These are phyloP conservation scores for Onychorhynchus coronatus DNA, from an alignment of 2,113 vertebrate species.

Conservation along the genomic window DNA sequence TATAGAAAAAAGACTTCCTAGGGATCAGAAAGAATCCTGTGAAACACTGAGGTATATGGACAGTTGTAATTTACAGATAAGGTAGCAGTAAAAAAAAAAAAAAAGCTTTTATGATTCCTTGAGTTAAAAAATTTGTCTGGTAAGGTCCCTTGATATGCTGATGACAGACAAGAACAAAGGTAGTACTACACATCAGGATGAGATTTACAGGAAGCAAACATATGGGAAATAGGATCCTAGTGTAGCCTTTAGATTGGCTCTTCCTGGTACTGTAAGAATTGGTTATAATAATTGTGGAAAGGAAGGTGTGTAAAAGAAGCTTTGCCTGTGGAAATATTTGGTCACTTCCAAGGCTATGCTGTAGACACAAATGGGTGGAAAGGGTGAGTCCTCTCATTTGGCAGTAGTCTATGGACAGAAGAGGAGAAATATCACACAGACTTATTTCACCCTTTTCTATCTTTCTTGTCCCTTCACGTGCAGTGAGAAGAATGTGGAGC, in stretches of 20 bases:
- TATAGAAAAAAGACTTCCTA: neutral
- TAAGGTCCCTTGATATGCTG: neutral
- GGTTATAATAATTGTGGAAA: neutral
- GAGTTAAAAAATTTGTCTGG: neutral
- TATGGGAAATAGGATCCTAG: neutral
- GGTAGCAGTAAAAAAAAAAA: neutral
- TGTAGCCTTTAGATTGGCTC: neutral
- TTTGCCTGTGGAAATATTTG: neutral
- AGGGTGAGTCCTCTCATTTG: neutral
- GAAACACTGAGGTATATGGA: neutral
- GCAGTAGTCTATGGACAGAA: neutral
- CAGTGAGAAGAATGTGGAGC: neutral
- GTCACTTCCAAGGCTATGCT: neutral
- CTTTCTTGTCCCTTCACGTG: neutral
- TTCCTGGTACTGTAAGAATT: neutral
- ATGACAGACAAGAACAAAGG: neutral
- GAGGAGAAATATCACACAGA: neutral
- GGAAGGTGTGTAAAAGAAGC: neutral
- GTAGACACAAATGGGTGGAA: neutral
- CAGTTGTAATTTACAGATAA: neutral
- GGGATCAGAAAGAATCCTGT: neutral
- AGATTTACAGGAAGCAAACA: neutral
- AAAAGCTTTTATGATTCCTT: neutral
- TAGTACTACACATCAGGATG: neutral
- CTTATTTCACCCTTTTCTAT: neutral